phyloP scores from a whole-genome alignment of 1,140 invertebrate genomes.

The Olivierus martensii region DNA sequence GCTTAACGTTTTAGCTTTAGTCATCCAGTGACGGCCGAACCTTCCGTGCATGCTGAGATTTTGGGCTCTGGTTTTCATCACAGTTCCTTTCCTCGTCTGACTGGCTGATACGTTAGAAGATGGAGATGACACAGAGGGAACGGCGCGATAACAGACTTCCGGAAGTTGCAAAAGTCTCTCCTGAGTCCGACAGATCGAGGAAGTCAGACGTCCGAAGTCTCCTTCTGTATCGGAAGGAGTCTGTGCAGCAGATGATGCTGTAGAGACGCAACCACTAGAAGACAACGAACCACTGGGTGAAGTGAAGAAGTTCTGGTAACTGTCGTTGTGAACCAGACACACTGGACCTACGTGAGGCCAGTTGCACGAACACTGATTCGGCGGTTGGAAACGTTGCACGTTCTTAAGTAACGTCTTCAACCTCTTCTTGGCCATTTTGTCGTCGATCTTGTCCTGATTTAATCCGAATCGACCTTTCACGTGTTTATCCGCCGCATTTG shows the following conservation, averaged over 20 bases:
- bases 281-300: background rate
- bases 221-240: background rate
- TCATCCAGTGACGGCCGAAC: background rate
- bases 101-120: background rate
- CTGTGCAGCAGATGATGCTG: background rate
- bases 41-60: background rate
- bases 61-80: background rate
- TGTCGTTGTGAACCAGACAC: background rate
- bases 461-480: conserved; percentile 11
- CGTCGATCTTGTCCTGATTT: conserved; percentile 7
- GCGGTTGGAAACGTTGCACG: conserved; percentile 6
- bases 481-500: conserved; percentile 9
- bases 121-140: background rate
- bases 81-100: background rate
- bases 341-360: background rate
- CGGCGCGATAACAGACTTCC: background rate
- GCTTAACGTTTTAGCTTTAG: conserved; percentile 14
- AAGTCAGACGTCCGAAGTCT: background rate
- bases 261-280: background rate
- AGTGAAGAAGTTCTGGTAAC: background rate
- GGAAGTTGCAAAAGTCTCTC: background rate
- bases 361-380: background rate
- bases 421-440: conserved; percentile 8
- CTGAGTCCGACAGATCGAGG: background rate
- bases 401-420: conserved; percentile 8